Evolutionary conservation across 2,888 invertebrate genomes (phyloP).

Genomic region (Troilus luridus): DNA sequence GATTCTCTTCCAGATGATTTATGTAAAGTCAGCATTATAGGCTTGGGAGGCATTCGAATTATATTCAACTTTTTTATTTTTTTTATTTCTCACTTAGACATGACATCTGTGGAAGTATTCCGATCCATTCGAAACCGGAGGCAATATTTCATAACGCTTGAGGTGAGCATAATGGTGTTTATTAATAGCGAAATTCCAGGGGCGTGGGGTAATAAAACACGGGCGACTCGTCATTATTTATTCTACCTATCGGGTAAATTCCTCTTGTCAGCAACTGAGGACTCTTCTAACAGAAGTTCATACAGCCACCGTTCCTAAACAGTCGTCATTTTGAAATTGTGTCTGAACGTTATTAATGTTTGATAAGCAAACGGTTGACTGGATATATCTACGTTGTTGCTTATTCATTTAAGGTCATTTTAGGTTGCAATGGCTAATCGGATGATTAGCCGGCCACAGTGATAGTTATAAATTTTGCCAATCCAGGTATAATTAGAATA

Average conservation of each 20-base stretch:
- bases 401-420: too few relatives aligned
- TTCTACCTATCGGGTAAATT: background rate
- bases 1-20: slow-evolving; percentile 41
- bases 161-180: background rate
- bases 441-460: too few relatives aligned
- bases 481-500: too few relatives aligned
- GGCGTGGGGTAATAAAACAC: background rate
- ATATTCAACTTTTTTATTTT: slow-evolving; percentile 1
- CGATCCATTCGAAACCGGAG: slow-evolving; percentile 1
- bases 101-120: slow-evolving; percentile 41
- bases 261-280: background rate
- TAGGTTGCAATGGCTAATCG: too few relatives aligned
- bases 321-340: too few relatives aligned
- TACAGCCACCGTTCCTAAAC: too few relatives aligned
- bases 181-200: slow-evolving; percentile 23
- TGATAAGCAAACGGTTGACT: too few relatives aligned
- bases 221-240: background rate
- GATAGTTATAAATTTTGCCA: too few relatives aligned
- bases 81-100: slow-evolving; percentile 42
- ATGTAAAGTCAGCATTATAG: slow-evolving; percentile 20
- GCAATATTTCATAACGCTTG: background rate
- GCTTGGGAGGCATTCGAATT: slow-evolving; percentile 10
- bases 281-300: too few relatives aligned
- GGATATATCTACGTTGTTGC: too few relatives aligned
- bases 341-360: too few relatives aligned